Base-by-base conservation (phyloP, 2,113 vertebrate species). In the Phylloscopus trochiloides region DNA sequence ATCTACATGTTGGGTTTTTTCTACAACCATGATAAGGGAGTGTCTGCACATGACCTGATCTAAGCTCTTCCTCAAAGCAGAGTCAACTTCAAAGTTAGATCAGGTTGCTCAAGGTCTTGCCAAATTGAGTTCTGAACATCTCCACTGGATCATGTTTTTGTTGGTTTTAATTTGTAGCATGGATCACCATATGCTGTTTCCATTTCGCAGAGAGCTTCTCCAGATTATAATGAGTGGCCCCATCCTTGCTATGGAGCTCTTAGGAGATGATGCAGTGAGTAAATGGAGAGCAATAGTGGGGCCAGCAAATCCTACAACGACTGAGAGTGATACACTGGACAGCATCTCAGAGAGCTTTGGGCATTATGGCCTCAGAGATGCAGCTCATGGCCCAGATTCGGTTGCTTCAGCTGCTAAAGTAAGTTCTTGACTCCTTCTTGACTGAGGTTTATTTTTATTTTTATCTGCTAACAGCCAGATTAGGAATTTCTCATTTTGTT, bases 161-260 rank as follows among this genome's bases (percentile, higher is more conserved):
- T 77, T 92, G 28, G 45, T 38, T 74, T 89, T 91, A 55, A 40
- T 84, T 80, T 77, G 19, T 66, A 73, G n/a, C 6, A 1, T 73
- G 52, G 50, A 31, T 94, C 77, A 92, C 47, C 50, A 13, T 94
- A 32, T 75, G 55, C 40, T 90, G 24, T 92, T 94, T 96, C 63
- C 82, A 67, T 97, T 83, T 92, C 96, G 50, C 96, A 99, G 99
- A 91, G 98, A 99, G 88, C 97, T 99, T 93, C 96, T 99, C 86
- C 98, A 99, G 96, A 99, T 98, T 96, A 97, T 99, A 95, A 98
- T 97, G 26, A 99, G 98, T 77, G 98, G 98, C 42, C 98, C 99
- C 4, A 51, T 99, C 94, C 97, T 99, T 97, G 99, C 98, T 94
- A 98, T 99, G 99, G 99, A 99, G 96, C 98, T 99, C 94, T 98